Percentiles rank a stretch among this genome's conserved stretches.
These are phyloP conservation scores for Pleuronectes platessa DNA, from an alignment of 2,113 vertebrate species.

Conservation along the genomic window DNA sequence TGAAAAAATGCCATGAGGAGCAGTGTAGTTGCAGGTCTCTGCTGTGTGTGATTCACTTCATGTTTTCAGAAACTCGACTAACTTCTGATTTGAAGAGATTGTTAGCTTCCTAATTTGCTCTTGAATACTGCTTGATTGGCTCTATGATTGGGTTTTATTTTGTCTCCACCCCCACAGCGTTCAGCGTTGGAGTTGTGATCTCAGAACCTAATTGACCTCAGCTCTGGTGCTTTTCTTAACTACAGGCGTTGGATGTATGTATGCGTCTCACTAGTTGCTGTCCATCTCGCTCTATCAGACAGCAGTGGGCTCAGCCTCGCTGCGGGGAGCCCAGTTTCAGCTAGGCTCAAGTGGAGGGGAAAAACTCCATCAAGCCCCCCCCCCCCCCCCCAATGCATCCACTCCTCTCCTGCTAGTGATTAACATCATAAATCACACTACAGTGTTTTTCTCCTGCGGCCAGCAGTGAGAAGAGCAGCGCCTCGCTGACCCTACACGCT, in stretches of 20 bases:
- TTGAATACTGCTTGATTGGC: too few species aligned
- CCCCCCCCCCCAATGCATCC: constrained; percentile 35
- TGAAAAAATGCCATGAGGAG: not conserved
- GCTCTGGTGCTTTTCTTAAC: too few species aligned
- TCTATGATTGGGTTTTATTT: too few species aligned
- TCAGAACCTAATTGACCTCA: too few species aligned
- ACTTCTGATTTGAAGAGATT: too few species aligned
- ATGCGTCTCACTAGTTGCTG: constrained; percentile 4
- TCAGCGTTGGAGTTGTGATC: too few species aligned
- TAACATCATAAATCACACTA: constrained; percentile 72
- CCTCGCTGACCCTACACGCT: constrained; percentile 34
- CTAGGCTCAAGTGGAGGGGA: constrained; percentile 51
- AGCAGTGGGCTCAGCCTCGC: constrained; percentile 20
- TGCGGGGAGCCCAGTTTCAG: constrained; percentile 29
- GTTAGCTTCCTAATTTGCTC: too few species aligned
- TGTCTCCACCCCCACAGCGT: too few species aligned
- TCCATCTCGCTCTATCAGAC: constrained; percentile 33
- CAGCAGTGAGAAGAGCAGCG: constrained; percentile 37
- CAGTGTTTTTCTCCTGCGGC: constrained; percentile 47
- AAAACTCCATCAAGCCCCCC: constrained; percentile 63
- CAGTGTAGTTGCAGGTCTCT: too few species aligned
- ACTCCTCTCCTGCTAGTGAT: constrained; percentile 66
- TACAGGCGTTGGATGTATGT: too few species aligned
- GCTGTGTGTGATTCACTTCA: too few species aligned
- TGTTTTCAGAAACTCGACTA: too few species aligned